Conservation (phyloP, 2,113 vertebrate species). For the Tympanuchus pallidicinctus region DNA sequence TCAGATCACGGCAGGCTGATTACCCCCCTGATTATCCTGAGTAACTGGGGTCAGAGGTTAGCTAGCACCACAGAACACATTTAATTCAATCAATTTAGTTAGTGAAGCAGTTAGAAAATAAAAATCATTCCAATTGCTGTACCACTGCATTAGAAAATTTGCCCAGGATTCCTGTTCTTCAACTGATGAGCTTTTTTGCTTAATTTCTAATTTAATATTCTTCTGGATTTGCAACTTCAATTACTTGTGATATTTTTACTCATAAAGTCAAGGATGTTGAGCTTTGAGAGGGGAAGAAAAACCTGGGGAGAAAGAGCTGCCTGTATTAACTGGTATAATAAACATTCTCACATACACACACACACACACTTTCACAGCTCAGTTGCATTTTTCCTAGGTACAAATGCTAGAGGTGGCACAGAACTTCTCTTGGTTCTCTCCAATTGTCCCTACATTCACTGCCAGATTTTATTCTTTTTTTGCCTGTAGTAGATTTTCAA, state of each 20-base stretch:
- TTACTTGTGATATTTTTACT: conserved; percentile 57
- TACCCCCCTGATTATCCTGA: conserved; percentile 67
- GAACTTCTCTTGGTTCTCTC: not conserved
- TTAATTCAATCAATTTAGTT: conserved; percentile 75
- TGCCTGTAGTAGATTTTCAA: not conserved
- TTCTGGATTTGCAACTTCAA: conserved; percentile 40
- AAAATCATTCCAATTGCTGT: conserved; percentile 24
- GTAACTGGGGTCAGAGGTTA: conserved; percentile 65
- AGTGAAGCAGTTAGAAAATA: conserved; percentile 1
- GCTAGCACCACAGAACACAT: conserved; percentile 55
- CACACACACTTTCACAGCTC: not conserved
- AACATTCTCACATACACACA: not conserved
- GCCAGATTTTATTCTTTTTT: not conserved
- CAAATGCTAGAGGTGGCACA: not conserved
- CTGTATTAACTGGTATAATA: not conserved
- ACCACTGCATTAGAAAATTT: conserved; percentile 46
- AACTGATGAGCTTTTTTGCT: conserved; percentile 36
- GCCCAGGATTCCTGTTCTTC: conserved; percentile 28
- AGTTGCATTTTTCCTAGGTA: not conserved
- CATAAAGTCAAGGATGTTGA: not conserved
- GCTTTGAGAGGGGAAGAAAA: not conserved
- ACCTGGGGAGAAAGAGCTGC: not conserved
- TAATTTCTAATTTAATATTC: conserved; percentile 72
- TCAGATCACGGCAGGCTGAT: conserved; percentile 59
- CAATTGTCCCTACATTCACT: not conserved